Evolutionary conservation across 2,888 invertebrate genomes (phyloP), one percentile per base, ranked within the genome.

Genomic region (Apamea monoglypha): DNA sequence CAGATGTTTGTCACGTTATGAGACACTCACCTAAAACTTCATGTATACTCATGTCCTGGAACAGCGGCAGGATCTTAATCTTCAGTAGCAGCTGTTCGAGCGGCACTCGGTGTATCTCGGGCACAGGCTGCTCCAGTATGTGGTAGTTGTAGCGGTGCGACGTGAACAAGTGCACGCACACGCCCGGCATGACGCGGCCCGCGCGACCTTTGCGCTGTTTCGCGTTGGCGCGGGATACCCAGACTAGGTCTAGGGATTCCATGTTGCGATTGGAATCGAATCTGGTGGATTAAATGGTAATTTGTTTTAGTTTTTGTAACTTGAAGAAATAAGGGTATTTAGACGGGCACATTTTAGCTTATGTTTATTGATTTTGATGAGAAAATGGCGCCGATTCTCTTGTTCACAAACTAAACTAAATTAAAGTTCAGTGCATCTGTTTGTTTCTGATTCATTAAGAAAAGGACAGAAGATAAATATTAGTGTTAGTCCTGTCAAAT

Each of bases 161-260:
- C 0, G 99, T 99, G 94, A 98, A 99, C 72, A 99, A 96, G 91
- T 99, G 99, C 78, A 99, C 97, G 91, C 98, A 98, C 47, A 98
- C 98, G 0, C 99, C 99, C 0, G 98, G 97, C 97, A 98, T 98
- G 6, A 99, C 99, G 76, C 99, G 97, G 1, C 99, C 99, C 25
- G 99, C 99, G 70, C 99, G 97, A 50, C 99, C 99, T 92, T 98
- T 98, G 53, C 99, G 97, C 92, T 99, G 99, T 84, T 98, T 97
- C 0, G 99, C 99, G 95, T 99, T 99, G 0, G 99, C 99, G 63
- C 98, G 97, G 0, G 99, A 99, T 14, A 99, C 98, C 99, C 99
- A 99, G 3, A 98, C 98, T 0, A 98, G 97, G 88, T 99, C 99
- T 44, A 99, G 94, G 71, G 98, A 98, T 89, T 98, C 98, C 98